Base-by-base conservation (phyloP, 2,797 vertebrate genomes). In the Neoniphon sammara region DNA sequence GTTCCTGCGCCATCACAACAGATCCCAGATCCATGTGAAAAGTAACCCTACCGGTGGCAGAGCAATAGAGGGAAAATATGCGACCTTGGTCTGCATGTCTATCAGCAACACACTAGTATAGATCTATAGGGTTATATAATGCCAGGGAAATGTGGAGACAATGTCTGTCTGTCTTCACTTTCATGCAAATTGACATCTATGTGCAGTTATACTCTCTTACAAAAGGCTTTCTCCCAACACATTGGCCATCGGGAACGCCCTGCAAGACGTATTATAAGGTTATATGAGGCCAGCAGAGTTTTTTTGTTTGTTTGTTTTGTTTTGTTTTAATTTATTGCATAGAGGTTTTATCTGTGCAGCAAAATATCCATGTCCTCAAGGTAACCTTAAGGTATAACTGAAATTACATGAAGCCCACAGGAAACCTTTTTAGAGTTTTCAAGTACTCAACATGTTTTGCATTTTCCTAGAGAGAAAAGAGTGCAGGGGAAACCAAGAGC, bases 11-110 rank as follows among this genome's bases (percentile, higher is more conserved):
- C 31, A 34, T 34, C 31, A 34, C 7, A 7, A 34, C 31, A 34
- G 4, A 34, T 34, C 7, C 4, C 4, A 7, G 31, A 34, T 34
- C 31, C 31, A 34, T 7, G 7, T 34, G 31, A 34, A 34, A 34
- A 34, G 31, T 7, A 34, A 7, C 31, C 31, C 61, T 73, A 83
- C 65, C 21, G 81, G 27, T 10, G 44, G 63, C 34, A 49, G 52
- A 84, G 84, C 75, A 83, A 80, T 63, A 49, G 70, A 49, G 7
- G 27, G 67, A 75, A 85, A 62, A 55, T 44, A 30, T n/a, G n/a
- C 70, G 77, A 90, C 84, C 81, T 83, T 89, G 83, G 20, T 77
- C 71, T 56, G 50, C 53, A 8, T 31, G 50, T 30, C 68, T 66
- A 2, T 73, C 39, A 53, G 70, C 75, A 77, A 81, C 71, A 77